Evolutionary conservation across 2,888 invertebrate genomes (phyloP).

Genomic region (Gari tellinella): DNA sequence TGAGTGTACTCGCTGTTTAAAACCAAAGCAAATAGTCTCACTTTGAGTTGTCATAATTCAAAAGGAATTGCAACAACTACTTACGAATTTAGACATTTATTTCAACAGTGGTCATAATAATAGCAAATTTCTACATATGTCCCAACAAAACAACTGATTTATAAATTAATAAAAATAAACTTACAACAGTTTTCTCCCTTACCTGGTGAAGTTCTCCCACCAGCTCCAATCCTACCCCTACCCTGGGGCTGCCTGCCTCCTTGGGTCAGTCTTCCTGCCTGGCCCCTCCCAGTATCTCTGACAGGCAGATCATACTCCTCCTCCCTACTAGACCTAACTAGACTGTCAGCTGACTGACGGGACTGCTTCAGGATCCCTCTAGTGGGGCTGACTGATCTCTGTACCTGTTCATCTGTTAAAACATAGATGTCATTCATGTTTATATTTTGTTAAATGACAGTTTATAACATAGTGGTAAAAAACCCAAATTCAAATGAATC

Average conservation of each 20-base stretch:
- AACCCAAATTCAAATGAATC: too few species aligned
- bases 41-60: too few species aligned
- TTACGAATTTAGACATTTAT: too few species aligned
- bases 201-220: constrained; percentile 64
- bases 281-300: constrained; percentile 42
- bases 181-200: constrained; percentile 18
- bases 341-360: constrained; percentile 38
- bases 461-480: too few species aligned
- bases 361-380: constrained; percentile 51
- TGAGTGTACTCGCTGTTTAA: too few species aligned
- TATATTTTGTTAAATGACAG: too few species aligned
- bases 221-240: constrained; percentile 49
- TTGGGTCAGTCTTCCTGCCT: constrained; percentile 50
- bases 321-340: constrained; percentile 21
- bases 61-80: too few species aligned
- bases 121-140: too few species aligned
- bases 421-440: neutral
- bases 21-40: too few species aligned
- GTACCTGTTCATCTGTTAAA: constrained; percentile 12
- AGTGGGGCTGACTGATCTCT: constrained; percentile 47
- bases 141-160: too few species aligned
- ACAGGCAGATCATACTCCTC: constrained; percentile 47
- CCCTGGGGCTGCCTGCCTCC: constrained; percentile 52
- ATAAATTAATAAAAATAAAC: too few species aligned
- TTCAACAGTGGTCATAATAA: too few species aligned